A percentile compares a stretch with the other conserved stretches of the same genome.
Evolutionary conservation across 2,797 vertebrate species (phyloP).

Genomic region (Phalanger gymnotis): DNA sequence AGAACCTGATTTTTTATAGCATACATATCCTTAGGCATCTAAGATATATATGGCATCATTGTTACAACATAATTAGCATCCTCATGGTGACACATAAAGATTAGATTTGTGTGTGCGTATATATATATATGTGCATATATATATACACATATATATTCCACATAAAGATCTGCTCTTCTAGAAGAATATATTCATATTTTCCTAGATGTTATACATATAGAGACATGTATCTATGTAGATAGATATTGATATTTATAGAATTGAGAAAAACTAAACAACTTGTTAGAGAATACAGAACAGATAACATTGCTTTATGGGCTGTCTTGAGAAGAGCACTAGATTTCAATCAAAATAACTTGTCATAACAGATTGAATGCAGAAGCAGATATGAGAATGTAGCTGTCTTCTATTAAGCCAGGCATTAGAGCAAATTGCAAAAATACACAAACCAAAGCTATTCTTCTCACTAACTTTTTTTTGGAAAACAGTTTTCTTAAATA

Average conservation of each 20-base stretch:
- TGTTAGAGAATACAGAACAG: not conserved
- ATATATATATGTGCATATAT: not conserved
- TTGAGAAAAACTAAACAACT: not conserved
- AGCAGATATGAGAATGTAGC: not conserved
- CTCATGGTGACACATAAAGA: not conserved
- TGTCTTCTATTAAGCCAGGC: not conserved
- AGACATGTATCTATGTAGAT: not conserved
- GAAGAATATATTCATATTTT: not conserved
- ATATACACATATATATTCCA: too few relatives aligned
- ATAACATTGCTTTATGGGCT: too few relatives aligned
- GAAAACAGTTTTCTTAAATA: not conserved
- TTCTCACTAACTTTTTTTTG: not conserved
- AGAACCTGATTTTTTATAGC: not conserved
- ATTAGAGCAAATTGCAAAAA: not conserved
- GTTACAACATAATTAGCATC: not conserved
- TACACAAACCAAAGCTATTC: not conserved
- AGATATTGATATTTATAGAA: not conserved
- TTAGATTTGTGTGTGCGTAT: not conserved
- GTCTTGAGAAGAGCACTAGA: too few relatives aligned
- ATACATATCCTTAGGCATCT: not conserved
- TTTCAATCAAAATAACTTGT: not conserved
- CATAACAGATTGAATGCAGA: not conserved
- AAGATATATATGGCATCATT: not conserved
- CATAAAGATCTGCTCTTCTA: not conserved
- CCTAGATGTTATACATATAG: not conserved